A percentile compares a stretch with the other conserved stretches of the same genome.
These are phyloP conservation scores for Antheraea assamensis DNA, from an alignment of 2,888 invertebrate species.

Conservation along the genomic window DNA sequence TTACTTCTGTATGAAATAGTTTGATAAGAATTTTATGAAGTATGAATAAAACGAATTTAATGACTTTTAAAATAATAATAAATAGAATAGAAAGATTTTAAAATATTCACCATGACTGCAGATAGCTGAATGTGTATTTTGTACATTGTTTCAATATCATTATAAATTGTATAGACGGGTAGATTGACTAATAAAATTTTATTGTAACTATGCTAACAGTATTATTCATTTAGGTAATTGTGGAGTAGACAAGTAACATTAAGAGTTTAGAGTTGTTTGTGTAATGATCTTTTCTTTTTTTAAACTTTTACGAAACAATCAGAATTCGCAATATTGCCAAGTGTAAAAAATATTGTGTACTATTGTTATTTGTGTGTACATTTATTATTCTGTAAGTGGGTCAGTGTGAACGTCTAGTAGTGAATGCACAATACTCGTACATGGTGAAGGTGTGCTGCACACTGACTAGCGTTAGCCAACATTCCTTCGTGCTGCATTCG, in stretches of 20 bases:
- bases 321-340: slow-evolving; percentile 17
- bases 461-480: slow-evolving; percentile 65
- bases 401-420: slow-evolving; percentile 42
- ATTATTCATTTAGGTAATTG: slow-evolving; percentile 58
- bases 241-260: slow-evolving; percentile 28
- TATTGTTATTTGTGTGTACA: not conserved
- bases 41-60: slow-evolving; percentile 14
- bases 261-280: slow-evolving; percentile 16
- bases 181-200: slow-evolving; percentile 42
- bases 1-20: slow-evolving; percentile 23
- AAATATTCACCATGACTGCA: slow-evolving; percentile 17
- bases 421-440: slow-evolving; percentile 40
- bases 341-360: not conserved
- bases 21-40: slow-evolving; percentile 13
- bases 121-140: slow-evolving; percentile 15
- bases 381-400: slow-evolving; percentile 33
- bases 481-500: slow-evolving; percentile 80
- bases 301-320: slow-evolving; percentile 12
- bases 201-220: slow-evolving; percentile 61
- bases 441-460: slow-evolving; percentile 32
- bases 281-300: slow-evolving; percentile 12
- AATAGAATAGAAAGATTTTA: slow-evolving; percentile 15
- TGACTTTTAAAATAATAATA: not conserved
- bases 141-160: not conserved
- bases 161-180: not conserved